A percentile compares a stretch with the other conserved stretches of the same genome.
Conservation (phyloP, 2,113 vertebrate genomes). For the Suricata suricatta region DNA sequence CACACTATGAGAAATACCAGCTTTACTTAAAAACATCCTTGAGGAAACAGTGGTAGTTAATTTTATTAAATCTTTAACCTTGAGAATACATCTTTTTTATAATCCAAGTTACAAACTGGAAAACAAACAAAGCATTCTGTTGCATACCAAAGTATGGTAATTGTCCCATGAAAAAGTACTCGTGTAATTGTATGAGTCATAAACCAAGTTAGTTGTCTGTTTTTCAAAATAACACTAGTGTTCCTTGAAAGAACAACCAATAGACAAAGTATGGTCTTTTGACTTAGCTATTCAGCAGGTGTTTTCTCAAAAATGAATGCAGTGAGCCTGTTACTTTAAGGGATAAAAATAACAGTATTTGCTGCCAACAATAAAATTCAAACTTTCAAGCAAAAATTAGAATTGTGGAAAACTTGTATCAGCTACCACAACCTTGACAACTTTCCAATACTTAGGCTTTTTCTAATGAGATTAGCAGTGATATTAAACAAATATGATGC, state of each 20-base stretch:
- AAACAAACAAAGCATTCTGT: neutral
- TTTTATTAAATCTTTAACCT: neutral
- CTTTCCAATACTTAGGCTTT: constrained; percentile 13
- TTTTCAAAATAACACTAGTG: neutral
- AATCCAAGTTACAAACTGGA: neutral
- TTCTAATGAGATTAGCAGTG: neutral
- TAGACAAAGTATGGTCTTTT: constrained; percentile 3
- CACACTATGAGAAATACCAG: neutral
- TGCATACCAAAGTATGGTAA: neutral
- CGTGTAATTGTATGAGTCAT: neutral
- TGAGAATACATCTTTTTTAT: neutral
- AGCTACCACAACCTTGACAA: neutral
- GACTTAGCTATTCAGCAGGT: neutral
- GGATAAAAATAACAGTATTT: constrained; percentile 36
- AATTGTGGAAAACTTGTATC: constrained; percentile 26
- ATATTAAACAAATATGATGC: neutral
- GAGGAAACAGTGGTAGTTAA: neutral
- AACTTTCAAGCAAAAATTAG: constrained; percentile 11
- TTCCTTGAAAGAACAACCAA: constrained; percentile 49
- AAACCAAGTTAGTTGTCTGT: neutral
- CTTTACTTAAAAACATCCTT: neutral
- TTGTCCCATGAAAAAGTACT: neutral
- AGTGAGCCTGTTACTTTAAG: neutral
- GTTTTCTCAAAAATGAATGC: constrained; percentile 8
- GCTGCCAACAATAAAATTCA: constrained; percentile 28